phyloP scores from a whole-genome alignment of 1,140 invertebrate species.

The Drosophila santomea region DNA sequence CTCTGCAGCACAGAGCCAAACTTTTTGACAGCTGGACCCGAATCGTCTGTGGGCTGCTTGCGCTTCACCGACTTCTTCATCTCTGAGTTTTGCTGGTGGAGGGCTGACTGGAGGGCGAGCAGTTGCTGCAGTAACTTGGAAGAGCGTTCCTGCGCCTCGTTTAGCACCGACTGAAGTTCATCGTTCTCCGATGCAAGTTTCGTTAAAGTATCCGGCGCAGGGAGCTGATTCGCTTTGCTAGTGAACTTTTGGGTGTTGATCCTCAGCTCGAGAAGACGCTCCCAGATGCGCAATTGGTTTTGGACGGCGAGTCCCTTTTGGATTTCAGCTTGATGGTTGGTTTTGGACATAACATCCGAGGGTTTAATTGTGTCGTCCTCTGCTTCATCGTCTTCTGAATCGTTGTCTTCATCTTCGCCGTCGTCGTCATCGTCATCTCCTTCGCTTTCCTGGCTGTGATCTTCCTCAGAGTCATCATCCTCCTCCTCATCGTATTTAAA shows the following conservation, averaged over 20 bases:
- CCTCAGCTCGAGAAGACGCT: slow-evolving; percentile 91
- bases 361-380: slow-evolving; percentile 77
- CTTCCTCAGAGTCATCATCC: slow-evolving; percentile 12
- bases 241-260: slow-evolving; percentile 94
- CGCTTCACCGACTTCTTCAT: slow-evolving; percentile 80
- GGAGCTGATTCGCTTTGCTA: slow-evolving; percentile 90
- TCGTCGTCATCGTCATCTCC: slow-evolving; percentile 50
- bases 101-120: slow-evolving; percentile 86
- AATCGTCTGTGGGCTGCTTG: slow-evolving; percentile 81
- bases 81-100: slow-evolving; percentile 68
- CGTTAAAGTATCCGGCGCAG: slow-evolving; percentile 87
- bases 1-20: slow-evolving; percentile 88
- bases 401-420: slow-evolving; percentile 37
- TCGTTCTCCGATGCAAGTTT: slow-evolving; percentile 85
- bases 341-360: slow-evolving; percentile 65
- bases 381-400: slow-evolving; percentile 52
- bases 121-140: slow-evolving; percentile 88
- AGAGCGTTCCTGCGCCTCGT: slow-evolving; percentile 86
- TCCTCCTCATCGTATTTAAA: slow-evolving; percentile 11
- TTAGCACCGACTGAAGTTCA: slow-evolving; percentile 86
- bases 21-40: slow-evolving; percentile 85
- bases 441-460: slow-evolving; percentile 54
- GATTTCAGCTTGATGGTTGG: slow-evolving; percentile 86
- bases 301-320: slow-evolving; percentile 91
- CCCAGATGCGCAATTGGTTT: slow-evolving; percentile 92